Percentiles rank a stretch among this genome's conserved stretches.
phyloP scores from a whole-genome alignment of 1,140 invertebrate species.

The Aradophagus sp. region DNA sequence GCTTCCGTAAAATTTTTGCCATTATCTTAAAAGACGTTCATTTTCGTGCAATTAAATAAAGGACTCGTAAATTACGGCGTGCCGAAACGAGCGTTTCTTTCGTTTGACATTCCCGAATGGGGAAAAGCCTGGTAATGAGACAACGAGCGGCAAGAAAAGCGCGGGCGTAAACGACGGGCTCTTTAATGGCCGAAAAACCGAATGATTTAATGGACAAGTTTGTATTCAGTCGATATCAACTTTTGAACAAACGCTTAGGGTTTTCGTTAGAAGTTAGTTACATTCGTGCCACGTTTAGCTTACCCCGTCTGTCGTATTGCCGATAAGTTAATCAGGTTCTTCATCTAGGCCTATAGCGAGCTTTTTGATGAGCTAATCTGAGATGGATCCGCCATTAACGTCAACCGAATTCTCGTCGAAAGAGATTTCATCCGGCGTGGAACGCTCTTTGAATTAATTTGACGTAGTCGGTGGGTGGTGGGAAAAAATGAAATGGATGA shows the following conservation, averaged over 20 bases:
- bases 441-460: too few species aligned
- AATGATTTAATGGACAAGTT: constrained; percentile 51
- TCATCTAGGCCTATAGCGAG: constrained; percentile 30
- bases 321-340: constrained; percentile 46
- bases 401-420: constrained; percentile 24
- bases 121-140: not conserved
- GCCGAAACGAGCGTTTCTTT: constrained; percentile 11
- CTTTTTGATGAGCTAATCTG: constrained; percentile 49
- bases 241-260: constrained; percentile 24
- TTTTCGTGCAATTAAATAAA: constrained; percentile 53
- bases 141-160: too few species aligned
- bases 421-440: too few species aligned
- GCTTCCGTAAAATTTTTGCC: constrained; percentile 51
- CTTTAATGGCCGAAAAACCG: constrained; percentile 7
- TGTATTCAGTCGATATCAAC: constrained; percentile 44
- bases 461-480: too few species aligned
- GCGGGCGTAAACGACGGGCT: too few species aligned
- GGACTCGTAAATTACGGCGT: constrained; percentile 28
- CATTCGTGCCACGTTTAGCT: constrained; percentile 37
- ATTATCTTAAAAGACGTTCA: constrained; percentile 50
- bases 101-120: constrained; percentile 21
- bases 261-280: constrained; percentile 16
- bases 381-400: constrained; percentile 26
- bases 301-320: constrained; percentile 28
- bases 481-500: too few species aligned